Evolutionary conservation across 2,113 vertebrate species (phyloP).

Genomic region (Gallinago undulata): DNA sequence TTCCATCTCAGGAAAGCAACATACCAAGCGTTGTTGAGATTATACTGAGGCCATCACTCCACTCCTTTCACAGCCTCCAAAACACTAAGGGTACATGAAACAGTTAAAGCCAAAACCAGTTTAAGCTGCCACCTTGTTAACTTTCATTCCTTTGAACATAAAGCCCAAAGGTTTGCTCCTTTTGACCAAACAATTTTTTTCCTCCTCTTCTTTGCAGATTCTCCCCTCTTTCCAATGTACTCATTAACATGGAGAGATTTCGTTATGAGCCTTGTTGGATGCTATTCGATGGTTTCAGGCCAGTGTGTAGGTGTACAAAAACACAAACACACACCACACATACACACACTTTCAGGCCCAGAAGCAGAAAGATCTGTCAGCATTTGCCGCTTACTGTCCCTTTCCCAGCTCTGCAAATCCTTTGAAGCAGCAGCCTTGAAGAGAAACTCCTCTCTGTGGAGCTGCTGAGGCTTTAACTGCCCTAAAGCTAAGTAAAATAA

Average conservation of each 20-base stretch:
- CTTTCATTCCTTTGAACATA: constrained; percentile 46
- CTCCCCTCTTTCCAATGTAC: not conserved
- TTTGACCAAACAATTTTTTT: constrained; percentile 46
- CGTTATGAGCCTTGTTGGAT: constrained; percentile 27
- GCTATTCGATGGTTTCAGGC: constrained; percentile 54
- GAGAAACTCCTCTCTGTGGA: constrained; percentile 57
- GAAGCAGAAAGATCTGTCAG: constrained; percentile 63
- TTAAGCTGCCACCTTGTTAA: constrained; percentile 44
- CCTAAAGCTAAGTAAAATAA: constrained; percentile 59
- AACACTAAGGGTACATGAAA: not conserved
- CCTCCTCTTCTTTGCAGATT: not conserved
- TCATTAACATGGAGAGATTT: constrained; percentile 52
- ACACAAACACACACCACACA: constrained; percentile 7
- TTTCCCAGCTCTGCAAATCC: constrained; percentile 54
- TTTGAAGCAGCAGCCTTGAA: constrained; percentile 66
- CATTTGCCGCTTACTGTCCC: constrained; percentile 52
- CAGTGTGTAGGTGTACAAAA: constrained; percentile 46
- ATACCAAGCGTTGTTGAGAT: not conserved
- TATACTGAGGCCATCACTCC: not conserved
- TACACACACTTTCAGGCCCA: constrained; percentile 25
- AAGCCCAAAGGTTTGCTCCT: constrained; percentile 27
- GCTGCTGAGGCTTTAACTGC: constrained; percentile 51
- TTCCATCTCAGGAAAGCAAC: not conserved
- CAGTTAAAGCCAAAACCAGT: constrained; percentile 15
- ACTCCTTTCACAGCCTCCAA: not conserved